Evolutionary conservation across 2,113 vertebrate species (phyloP).

Genomic region (Benitochromis conjunctus): DNA sequence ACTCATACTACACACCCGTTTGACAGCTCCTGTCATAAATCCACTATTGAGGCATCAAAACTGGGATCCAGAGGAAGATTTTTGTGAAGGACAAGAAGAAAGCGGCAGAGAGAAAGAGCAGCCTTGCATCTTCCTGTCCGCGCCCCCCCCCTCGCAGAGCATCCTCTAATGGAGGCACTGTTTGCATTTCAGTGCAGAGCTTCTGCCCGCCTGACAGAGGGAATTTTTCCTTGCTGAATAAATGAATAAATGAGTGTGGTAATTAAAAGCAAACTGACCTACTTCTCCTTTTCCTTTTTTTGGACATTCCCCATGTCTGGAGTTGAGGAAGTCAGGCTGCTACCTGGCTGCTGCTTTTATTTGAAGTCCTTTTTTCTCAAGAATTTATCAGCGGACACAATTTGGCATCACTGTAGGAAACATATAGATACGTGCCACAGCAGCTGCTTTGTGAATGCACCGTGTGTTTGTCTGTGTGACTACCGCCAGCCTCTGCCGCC

Average conservation of each 20-base stretch:
- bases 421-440: slow-evolving; percentile 5
- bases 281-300: slow-evolving; percentile 50
- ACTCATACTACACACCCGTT: slow-evolving; percentile 3
- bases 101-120: background rate
- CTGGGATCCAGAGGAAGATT: slow-evolving; percentile 27
- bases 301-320: slow-evolving; percentile 37
- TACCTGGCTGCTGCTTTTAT: background rate
- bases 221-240: slow-evolving; percentile 65
- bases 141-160: slow-evolving; percentile 35
- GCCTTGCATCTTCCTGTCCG: slow-evolving; percentile 36
- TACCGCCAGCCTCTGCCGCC: background rate
- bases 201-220: slow-evolving; percentile 57
- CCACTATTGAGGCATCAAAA: slow-evolving; percentile 16
- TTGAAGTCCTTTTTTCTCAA: background rate
- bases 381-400: slow-evolving; percentile 14
- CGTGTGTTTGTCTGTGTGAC: background rate
- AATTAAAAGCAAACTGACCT: slow-evolving; percentile 75
- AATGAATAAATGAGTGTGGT: slow-evolving; percentile 74
- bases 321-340: background rate
- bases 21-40: slow-evolving; percentile 21
- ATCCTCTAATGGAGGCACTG: slow-evolving; percentile 59
- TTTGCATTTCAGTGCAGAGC: slow-evolving; percentile 69
- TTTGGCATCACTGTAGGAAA: slow-evolving; percentile 25
- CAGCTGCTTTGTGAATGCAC: background rate
- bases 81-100: slow-evolving; percentile 20